Base-by-base conservation (phyloP, 2,797 vertebrate genomes). In the Girardinus metallicus region DNA sequence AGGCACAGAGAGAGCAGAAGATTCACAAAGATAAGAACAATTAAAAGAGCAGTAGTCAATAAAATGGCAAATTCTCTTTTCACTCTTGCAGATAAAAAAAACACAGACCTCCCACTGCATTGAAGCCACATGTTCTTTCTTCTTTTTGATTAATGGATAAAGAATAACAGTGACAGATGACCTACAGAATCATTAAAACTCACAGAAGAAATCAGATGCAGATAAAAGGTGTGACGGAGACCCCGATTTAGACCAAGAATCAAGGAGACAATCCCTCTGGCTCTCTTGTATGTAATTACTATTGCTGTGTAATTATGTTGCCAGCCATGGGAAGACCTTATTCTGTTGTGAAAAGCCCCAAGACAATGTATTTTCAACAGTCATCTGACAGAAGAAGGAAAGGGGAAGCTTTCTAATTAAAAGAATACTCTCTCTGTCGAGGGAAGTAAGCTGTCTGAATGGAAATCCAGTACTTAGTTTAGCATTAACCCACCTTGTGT, bases 231-330 rank as follows among this genome's bases (percentile, higher is more conserved):
- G 84, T 87, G 92, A 91, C 77, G 57, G 86, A 91, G 88, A 93
- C 92, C 85, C 76, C 88, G 92, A 93, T 95, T 95, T 94, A 90
- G 87, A 75, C 75, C 85, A 91, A 86, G 89, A 95, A 94, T 94
- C 92, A 86, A 85, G 91, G 87, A 86, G 84, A 87, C 91, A 88
- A 90, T 93, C 93, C 94, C 94, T 70, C 81, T 78, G 91, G 94
- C 66, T 82, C 88, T 83, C 66, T 91, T 80, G 83, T 93, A 77
- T 92, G 91, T 96, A 95, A 96, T 96, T 94, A 96, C 93, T 76
- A 94, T 92, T 87, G 86, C 86, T 84, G 88, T 89, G 88, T 95
- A 94, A 96, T 96, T 95, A 95, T 87, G 82, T 92, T 85, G 88
- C 88, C 87, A 87, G 92, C 90, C 73, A 89, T 80, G 84, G 90